phyloP scores from a whole-genome alignment of 1,140 invertebrate genomes.

The Penaeus chinensis region DNA sequence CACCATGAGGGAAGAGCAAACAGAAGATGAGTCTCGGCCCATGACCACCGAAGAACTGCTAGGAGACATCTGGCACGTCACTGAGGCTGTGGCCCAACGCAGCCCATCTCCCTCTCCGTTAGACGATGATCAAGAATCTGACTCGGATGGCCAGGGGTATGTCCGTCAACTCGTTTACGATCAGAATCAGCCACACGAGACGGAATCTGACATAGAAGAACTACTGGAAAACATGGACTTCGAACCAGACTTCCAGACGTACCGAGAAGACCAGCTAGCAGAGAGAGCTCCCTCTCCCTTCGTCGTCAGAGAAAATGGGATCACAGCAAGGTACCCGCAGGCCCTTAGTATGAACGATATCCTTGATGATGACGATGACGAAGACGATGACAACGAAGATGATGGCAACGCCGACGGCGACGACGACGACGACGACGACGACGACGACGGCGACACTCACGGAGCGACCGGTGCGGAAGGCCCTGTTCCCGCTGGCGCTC shows the following conservation, averaged over 20 bases:
- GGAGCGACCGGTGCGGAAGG: too few relatives aligned
- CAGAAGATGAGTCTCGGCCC: not conserved
- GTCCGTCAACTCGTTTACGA: slow-evolving; percentile 29
- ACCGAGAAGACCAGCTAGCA: not conserved
- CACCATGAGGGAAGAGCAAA: not conserved
- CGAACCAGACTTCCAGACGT: not conserved
- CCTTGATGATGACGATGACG: too few relatives aligned
- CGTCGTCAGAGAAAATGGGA: too few relatives aligned
- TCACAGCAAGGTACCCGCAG: too few relatives aligned
- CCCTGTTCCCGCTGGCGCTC: not conserved
- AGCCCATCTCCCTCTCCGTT: not conserved
- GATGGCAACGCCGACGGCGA: too few relatives aligned
- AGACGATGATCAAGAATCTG: slow-evolving; percentile 14
- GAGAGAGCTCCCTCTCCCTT: not conserved
- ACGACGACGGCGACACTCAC: too few relatives aligned
- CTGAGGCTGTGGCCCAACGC: not conserved
- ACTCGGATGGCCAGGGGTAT: slow-evolving; percentile 17
- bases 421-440: too few relatives aligned
- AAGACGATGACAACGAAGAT: too few relatives aligned
- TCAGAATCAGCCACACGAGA: slow-evolving; percentile 11
- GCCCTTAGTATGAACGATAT: too few relatives aligned
- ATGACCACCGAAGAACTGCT: not conserved
- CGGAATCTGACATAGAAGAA: slow-evolving; percentile 50
- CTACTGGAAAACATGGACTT: slow-evolving; percentile 48
- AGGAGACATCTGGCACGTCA: slow-evolving; percentile 7